Percentiles rank a stretch among this genome's conserved stretches.
Conservation (phyloP, 1,140 invertebrate genomes). For the Archivesica marissinica region DNA sequence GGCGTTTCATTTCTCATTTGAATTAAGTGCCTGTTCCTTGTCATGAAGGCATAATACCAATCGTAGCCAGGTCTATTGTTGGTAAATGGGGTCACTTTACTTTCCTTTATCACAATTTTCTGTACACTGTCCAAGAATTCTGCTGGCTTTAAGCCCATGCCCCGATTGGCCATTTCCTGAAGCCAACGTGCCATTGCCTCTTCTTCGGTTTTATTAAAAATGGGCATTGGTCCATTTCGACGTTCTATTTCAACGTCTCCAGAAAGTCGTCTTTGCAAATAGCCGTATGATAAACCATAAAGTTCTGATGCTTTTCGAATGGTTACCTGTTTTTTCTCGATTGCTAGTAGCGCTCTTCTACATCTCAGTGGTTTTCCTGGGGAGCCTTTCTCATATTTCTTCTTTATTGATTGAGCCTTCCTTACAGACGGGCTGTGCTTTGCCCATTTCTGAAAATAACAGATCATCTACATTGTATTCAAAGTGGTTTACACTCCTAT, state of each 20-base stretch:
- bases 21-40: conserved; percentile 25
- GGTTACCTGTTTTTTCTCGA: too few species aligned
- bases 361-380: too few species aligned
- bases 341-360: too few species aligned
- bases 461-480: too few species aligned
- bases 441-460: too few species aligned
- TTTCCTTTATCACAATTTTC: conserved; percentile 27
- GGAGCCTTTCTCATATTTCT: too few species aligned
- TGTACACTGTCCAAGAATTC: conserved; percentile 62
- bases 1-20: conserved; percentile 42
- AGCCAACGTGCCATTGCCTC: conserved; percentile 60
- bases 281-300: not conserved
- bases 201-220: conserved; percentile 45
- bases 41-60: conserved; percentile 49
- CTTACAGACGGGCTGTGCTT: too few species aligned
- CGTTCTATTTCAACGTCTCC: conserved; percentile 33
- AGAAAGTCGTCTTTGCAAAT: conserved; percentile 1
- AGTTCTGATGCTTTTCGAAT: conserved; percentile 27
- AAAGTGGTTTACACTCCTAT: too few species aligned
- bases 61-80: conserved; percentile 26
- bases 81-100: not conserved
- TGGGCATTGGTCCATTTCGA: conserved; percentile 54
- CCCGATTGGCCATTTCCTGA: conserved; percentile 54
- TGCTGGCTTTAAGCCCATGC: conserved; percentile 56
- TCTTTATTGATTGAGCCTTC: too few species aligned